A percentile compares a stretch with the other conserved stretches of the same genome.
Conservation (phyloP, 2,797 vertebrate genomes). For the Menidia menidia region DNA sequence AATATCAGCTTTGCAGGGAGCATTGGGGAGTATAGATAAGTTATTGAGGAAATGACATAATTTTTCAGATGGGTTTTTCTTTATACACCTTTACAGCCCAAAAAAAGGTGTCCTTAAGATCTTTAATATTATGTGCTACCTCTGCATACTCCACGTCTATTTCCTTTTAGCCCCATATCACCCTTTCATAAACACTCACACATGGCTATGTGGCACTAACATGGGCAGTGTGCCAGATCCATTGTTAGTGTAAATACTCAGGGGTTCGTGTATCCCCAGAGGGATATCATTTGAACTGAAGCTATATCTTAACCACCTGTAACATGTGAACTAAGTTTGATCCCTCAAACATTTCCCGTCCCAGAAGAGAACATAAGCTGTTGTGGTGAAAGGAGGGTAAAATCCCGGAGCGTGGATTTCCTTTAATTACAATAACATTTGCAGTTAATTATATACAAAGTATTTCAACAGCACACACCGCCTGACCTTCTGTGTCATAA, state of each 20-base stretch:
- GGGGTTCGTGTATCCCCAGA: conserved; percentile 49
- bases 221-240: conserved; percentile 66
- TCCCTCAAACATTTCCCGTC: conserved; percentile 68
- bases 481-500: conserved; percentile 22
- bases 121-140: conserved; percentile 10
- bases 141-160: conserved; percentile 29
- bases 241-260: conserved; percentile 75
- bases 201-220: conserved; percentile 54
- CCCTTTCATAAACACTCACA: conserved; percentile 41
- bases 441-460: conserved; percentile 62
- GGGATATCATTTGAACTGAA: conserved; percentile 64
- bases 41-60: conserved; percentile 64
- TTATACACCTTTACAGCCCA: conserved; percentile 36
- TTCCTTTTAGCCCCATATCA: conserved; percentile 29
- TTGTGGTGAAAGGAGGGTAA: conserved; percentile 57
- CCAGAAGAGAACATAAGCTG: conserved; percentile 63
- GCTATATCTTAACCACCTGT: conserved; percentile 76
- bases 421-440: conserved; percentile 68
- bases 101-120: conserved; percentile 18
- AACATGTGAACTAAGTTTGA: conserved; percentile 74
- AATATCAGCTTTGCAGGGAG: conserved; percentile 52
- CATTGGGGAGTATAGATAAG: conserved; percentile 62
- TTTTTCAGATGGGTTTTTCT: conserved; percentile 57
- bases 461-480: conserved; percentile 50
- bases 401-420: conserved; percentile 60